Conservation (phyloP, 2,113 vertebrate species). For the Paradoxurus hermaphroditus region DNA sequence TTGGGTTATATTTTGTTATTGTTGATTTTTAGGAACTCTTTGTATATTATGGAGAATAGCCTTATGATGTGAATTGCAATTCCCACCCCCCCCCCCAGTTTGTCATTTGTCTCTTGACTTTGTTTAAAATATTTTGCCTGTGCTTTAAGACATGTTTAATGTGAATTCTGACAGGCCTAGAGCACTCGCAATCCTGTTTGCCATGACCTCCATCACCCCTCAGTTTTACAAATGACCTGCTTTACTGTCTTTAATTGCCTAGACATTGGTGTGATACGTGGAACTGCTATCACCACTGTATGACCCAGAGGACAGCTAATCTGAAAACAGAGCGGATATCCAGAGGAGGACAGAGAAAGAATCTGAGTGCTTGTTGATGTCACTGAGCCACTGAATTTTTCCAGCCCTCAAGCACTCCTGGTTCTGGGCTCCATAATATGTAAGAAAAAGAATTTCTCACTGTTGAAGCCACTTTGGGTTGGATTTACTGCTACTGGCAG, state of each 20-base stretch:
- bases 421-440: background rate
- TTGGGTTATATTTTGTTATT: background rate
- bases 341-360: background rate
- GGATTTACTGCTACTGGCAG: background rate
- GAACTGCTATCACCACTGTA: background rate
- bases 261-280: background rate
- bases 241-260: background rate
- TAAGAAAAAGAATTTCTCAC: background rate
- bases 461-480: background rate
- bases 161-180: background rate
- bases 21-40: conserved; percentile 47
- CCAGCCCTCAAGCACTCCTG: background rate
- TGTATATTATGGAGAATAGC: background rate
- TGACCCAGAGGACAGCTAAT: background rate
- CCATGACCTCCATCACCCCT: background rate
- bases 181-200: background rate
- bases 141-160: background rate
- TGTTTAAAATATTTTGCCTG: background rate
- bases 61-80: background rate
- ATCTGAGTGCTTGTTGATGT: background rate
- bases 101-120: background rate
- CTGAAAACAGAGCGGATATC: background rate
- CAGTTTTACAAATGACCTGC: background rate
- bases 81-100: background rate
- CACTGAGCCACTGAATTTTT: background rate